A percentile compares a stretch with the other conserved stretches of the same genome.
These are phyloP conservation scores for Bubo blakistoni DNA, from an alignment of 2,113 vertebrate genomes.

Conservation along the genomic window DNA sequence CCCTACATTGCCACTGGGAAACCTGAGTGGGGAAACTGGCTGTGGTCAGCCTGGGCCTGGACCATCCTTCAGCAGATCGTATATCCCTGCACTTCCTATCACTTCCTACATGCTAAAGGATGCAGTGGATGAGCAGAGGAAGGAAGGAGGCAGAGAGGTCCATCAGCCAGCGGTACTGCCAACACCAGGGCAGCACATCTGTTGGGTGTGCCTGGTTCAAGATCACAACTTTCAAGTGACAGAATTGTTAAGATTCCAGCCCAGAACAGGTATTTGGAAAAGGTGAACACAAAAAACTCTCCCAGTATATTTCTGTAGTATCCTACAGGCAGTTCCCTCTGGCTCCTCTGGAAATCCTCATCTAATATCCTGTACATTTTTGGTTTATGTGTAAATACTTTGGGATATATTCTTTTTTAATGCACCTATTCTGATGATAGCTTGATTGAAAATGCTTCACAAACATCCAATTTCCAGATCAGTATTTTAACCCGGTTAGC, in stretches of 20 bases:
- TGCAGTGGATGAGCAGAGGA: not conserved
- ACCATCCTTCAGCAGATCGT: not conserved
- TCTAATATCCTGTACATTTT: not conserved
- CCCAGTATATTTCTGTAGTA: not conserved
- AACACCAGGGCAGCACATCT: not conserved
- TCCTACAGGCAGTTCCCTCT: not conserved
- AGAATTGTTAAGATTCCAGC: not conserved
- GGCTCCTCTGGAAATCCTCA: not conserved
- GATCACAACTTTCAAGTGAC: not conserved
- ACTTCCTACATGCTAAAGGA: fast-evolving
- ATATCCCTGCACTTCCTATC: not conserved
- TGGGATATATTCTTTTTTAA: not conserved
- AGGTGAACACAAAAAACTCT: not conserved
- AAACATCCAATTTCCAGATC: not conserved
- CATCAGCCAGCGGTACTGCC: not conserved
- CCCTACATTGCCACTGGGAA: not conserved
- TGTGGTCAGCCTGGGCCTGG: not conserved
- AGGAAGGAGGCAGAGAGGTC: not conserved
- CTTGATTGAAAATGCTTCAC: not conserved
- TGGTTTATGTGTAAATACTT: not conserved
- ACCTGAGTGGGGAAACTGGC: not conserved
- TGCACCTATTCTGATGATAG: not conserved
- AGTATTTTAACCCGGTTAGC: not conserved
- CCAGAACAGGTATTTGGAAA: not conserved
- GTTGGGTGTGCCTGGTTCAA: too few relatives aligned